Base-by-base conservation (phyloP, 2,888 invertebrate species). In the Agrilus cyanescens region DNA sequence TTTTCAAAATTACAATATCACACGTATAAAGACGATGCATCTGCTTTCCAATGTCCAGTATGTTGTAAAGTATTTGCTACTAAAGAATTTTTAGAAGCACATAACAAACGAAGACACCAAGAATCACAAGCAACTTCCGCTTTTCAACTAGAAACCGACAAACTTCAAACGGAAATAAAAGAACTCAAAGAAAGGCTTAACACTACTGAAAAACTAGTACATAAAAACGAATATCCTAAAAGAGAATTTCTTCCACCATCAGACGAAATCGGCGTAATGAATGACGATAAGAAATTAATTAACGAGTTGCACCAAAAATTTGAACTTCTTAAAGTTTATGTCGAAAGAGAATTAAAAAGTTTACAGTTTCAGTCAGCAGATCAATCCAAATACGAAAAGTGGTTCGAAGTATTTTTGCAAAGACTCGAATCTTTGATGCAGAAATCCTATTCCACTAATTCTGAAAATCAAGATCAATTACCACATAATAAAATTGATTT, bases 31-130 rank as follows among this genome's bases (percentile, higher is more conserved):
- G 43, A 48, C 14, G 65, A 66, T 38, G 15, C 49, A 13, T 55
- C 59, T 18, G 53, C 63, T 32, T 74, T 72, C 44, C 69, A 78
- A 69, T 83, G 83, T 54, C 67, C 63, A 32, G 71, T 73, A 55
- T 83, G 83, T 54, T 72, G 74, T n/a, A 83, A 82, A 64, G 72
- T 75, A 7, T 82, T 82, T 58, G 62, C 79, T 37, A 75, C 78
- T 47, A 73, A 78, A 54, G 70, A 76, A 43, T 82, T 77, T 58
- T 67, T 80, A 45, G 71, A 71, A 58, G 73, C 78, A 35, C 83
- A 82, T 54, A 63, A 78, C 36, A 66, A 69, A 47, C 69, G 82
- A 50, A 68, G 82, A 25, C 82, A 82, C 58, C 55, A 65, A 2
- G 56, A 57, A 33, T 36, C 52, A 12, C 49, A 57, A 43, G 44